Percentiles rank a stretch among this genome's conserved stretches.
phyloP scores from a whole-genome alignment of 35 echinoderm and acorn worm genomes.

The Chiridota heheva region DNA sequence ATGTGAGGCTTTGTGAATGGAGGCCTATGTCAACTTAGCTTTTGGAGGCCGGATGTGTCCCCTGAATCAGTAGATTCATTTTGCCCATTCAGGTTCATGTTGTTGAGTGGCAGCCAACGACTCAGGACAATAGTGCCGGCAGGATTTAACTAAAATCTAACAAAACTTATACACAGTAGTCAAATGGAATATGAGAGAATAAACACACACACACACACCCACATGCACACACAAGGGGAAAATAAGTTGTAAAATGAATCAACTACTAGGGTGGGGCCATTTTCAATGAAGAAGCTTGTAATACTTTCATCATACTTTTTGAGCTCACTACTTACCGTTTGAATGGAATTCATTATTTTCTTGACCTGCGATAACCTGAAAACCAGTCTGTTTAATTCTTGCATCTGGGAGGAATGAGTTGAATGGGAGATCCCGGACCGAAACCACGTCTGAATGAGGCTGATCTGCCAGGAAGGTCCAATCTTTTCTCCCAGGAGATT shows the following conservation, averaged over 20 bases:
- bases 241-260: neutral
- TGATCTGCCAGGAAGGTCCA: conserved; percentile 11
- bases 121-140: too few relatives aligned
- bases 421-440: conserved; percentile 26
- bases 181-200: neutral
- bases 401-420: conserved; percentile 5
- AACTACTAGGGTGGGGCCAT: neutral
- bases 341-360: neutral
- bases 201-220: too few relatives aligned
- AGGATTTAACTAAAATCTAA: neutral
- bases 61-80: too few relatives aligned
- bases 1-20: too few relatives aligned
- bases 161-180: neutral
- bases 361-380: conserved; percentile 26
- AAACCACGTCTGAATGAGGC: conserved; percentile 48
- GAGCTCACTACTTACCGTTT: neutral
- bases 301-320: neutral
- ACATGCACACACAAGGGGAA: neutral
- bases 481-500: conserved; percentile 3
- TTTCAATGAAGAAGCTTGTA: neutral
- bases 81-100: too few relatives aligned
- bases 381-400: conserved; percentile 17
- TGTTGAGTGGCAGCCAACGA: too few relatives aligned
- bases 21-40: too few relatives aligned
- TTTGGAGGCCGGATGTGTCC: too few relatives aligned